These are phyloP conservation scores for Anthopleura xanthogrammica DNA, from an alignment of 92 coral and sea anemone genomes.

Conservation along the genomic window DNA sequence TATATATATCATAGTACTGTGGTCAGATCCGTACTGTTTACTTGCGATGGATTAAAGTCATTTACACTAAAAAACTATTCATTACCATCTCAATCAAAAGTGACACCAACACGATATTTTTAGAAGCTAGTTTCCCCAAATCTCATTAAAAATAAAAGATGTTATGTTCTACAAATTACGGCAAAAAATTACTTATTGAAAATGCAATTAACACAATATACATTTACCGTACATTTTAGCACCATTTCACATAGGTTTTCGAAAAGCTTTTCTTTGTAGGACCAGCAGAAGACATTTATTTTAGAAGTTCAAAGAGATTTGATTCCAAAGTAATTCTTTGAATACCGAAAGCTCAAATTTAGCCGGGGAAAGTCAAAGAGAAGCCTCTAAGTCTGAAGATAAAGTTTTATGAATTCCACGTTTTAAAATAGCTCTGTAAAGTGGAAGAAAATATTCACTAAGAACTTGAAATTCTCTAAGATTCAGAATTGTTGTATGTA, in stretches of 20 bases:
- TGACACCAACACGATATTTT: slow-evolving; percentile 52
- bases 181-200: not conserved
- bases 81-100: slow-evolving; percentile 23
- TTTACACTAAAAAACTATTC: slow-evolving; percentile 1
- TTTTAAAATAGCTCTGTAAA: slow-evolving; percentile 21
- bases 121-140: slow-evolving; percentile 45
- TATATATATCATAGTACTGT: not conserved
- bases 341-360: slow-evolving; percentile 41
- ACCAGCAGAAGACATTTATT: not conserved
- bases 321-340: slow-evolving; percentile 24
- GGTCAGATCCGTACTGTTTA: not conserved
- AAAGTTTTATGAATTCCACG: slow-evolving; percentile 19
- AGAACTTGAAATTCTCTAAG: not conserved
- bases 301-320: slow-evolving; percentile 5
- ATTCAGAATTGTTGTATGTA: not conserved
- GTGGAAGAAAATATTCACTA: slow-evolving; percentile 20
- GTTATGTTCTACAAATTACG: slow-evolving; percentile 41
- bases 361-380: slow-evolving; percentile 14
- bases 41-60: slow-evolving; percentile 11
- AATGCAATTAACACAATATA: slow-evolving; percentile 12
- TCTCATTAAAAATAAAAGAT: slow-evolving; percentile 77
- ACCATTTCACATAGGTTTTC: not conserved
- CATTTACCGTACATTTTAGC: not conserved
- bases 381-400: slow-evolving; percentile 29
- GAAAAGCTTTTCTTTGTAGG: not conserved